phyloP scores from a whole-genome alignment of 1,140 invertebrate genomes.

The Procambarus clarkii region DNA sequence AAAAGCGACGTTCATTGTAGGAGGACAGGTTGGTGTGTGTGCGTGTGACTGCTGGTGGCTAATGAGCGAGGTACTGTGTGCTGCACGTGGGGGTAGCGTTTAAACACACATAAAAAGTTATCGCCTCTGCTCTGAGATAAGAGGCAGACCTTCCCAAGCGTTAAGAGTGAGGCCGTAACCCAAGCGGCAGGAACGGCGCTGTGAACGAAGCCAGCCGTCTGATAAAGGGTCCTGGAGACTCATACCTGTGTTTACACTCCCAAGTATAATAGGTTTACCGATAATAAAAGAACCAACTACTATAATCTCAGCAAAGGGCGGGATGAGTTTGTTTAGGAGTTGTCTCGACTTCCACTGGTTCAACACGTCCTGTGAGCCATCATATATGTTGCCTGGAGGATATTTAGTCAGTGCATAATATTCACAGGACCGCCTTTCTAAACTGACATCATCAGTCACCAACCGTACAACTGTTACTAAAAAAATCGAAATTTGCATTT shows the following conservation, averaged over 20 bases:
- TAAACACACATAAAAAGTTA: background rate
- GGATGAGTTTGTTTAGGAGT: background rate
- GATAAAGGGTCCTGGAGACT: background rate
- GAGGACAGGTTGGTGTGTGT: background rate
- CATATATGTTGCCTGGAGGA: background rate
- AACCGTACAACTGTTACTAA: background rate
- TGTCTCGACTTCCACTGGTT: background rate
- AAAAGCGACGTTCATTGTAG: too few relatives aligned
- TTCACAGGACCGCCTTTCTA: background rate
- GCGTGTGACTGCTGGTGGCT: background rate
- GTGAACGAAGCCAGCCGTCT: background rate
- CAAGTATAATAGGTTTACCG: background rate
- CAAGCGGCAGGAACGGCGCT: background rate
- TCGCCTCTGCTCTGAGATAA: background rate
- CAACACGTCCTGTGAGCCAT: background rate
- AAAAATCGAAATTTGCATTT: background rate
- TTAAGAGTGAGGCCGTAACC: background rate
- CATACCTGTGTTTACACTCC: background rate
- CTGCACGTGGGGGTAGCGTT: background rate
- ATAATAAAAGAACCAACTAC: background rate
- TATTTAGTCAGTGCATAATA: background rate
- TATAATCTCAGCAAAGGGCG: background rate
- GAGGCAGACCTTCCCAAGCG: background rate
- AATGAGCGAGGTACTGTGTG: background rate
- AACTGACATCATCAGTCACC: background rate